Evolutionary conservation across 92 coral and sea anemone species (phyloP).

Genomic region (Porites divaricata): DNA sequence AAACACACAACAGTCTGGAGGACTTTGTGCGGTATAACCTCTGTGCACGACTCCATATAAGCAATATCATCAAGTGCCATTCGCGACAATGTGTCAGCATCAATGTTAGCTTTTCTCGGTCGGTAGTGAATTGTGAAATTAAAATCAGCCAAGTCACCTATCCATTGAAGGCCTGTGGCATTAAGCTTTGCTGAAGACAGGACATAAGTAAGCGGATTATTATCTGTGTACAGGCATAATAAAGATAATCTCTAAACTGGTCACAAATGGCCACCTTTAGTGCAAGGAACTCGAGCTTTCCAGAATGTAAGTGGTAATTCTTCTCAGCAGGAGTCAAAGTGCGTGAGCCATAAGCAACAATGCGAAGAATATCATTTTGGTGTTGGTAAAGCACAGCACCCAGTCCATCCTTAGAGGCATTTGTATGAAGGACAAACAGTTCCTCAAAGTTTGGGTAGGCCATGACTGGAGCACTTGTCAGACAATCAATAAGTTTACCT

Average conservation of each 20-base stretch:
- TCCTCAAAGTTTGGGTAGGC: slow-evolving; percentile 44
- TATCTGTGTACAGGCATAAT: slow-evolving; percentile 43
- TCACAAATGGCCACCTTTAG: slow-evolving; percentile 46
- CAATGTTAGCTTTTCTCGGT: slow-evolving; percentile 38
- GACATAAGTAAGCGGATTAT: slow-evolving; percentile 47
- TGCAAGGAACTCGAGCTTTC: slow-evolving; percentile 37
- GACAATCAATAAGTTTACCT: slow-evolving; percentile 34
- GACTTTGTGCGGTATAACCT: slow-evolving; percentile 15
- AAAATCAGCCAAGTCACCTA: slow-evolving; percentile 56
- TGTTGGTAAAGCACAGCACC: slow-evolving; percentile 50
- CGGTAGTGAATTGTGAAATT: slow-evolving; percentile 51
- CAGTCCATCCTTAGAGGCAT: slow-evolving; percentile 50
- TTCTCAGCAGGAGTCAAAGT: slow-evolving; percentile 27
- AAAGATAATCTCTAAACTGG: slow-evolving; percentile 50
- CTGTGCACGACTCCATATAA: slow-evolving; percentile 34
- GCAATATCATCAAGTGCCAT: slow-evolving; percentile 14
- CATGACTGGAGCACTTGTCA: slow-evolving; percentile 51
- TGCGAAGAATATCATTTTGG: slow-evolving; percentile 17
- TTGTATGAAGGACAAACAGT: slow-evolving; percentile 36
- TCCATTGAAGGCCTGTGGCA: slow-evolving; percentile 48
- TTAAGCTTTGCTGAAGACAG: slow-evolving; percentile 31
- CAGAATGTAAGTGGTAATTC: slow-evolving; percentile 48
- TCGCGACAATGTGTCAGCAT: slow-evolving; percentile 55
- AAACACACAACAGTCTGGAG: slow-evolving; percentile 3
- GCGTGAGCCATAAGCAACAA: slow-evolving; percentile 46